Evolutionary conservation across 2,888 invertebrate species (phyloP), one percentile per base, ranked within the genome.

Genomic region (Morpho deidamia): DNA sequence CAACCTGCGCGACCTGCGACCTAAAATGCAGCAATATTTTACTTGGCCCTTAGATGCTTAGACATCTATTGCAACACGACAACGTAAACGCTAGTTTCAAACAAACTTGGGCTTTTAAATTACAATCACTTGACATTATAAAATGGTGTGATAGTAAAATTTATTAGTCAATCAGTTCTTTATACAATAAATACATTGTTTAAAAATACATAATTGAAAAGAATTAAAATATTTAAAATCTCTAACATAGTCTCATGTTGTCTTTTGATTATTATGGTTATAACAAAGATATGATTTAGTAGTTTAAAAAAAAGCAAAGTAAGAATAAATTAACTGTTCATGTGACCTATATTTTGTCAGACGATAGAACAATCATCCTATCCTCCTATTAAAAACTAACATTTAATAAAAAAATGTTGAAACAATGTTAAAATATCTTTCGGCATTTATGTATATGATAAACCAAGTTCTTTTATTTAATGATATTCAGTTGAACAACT

Each of bases 401-500:
- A 23, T 5, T 23, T 23, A 23, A 23, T 23, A 23, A 23, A 23
- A 23, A 23, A 23, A 14, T 14, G 4, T 5, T 23, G 5, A 23
- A 23, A 5, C 23, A 23, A 23, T 5, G 23, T 23, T 23, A 23
- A 23, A 23, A 23, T 23, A 23, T 23, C 1, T 23, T 23, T 78
- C 69, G 67, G 65, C 71, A 68, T 62, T 56, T 59, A 63, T 66
- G 69, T 69, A 70, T 69, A 72, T 70, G 68, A 68, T 62, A 54
- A 63, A 66, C 73, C 67, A 66, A 70, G 64, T 67, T 67, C 68
- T 70, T 74, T 78, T 74, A 71, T 70, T 77, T 81, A 80, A 82
- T 85, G 77, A 78, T 73, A 73, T 71, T 75, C 73, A 71, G 75
- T 77, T 80, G 80, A 78, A 74, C 78, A 73, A 67, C 80, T 81